Percentiles rank a stretch among this genome's conserved stretches.
phyloP scores from a whole-genome alignment of 2,113 vertebrate species.

The western clawed frog (Xenopus tropicalis) region DNA sequence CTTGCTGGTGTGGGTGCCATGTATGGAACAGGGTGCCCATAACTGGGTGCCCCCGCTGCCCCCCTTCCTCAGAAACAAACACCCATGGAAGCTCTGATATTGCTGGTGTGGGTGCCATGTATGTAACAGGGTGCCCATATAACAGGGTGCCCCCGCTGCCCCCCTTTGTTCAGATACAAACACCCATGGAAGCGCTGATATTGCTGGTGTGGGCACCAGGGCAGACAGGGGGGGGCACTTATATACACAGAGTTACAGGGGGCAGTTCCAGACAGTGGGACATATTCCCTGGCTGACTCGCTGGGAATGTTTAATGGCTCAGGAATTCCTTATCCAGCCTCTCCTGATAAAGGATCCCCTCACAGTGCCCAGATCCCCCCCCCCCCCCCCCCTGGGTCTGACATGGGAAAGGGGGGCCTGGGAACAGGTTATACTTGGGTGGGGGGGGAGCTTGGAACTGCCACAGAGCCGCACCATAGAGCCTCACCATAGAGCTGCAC shows the following conservation, averaged over 20 bases:
- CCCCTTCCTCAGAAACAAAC: too few relatives aligned
- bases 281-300: not conserved
- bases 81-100: too few relatives aligned
- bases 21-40: too few relatives aligned
- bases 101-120: not conserved
- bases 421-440: not conserved
- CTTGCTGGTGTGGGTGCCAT: too few relatives aligned
- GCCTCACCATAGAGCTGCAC: too few relatives aligned
- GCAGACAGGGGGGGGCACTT: not conserved
- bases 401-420: not conserved
- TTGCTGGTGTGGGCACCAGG: not conserved
- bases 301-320: not conserved
- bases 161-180: too few relatives aligned
- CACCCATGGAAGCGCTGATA: too few relatives aligned
- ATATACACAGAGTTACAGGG: not conserved
- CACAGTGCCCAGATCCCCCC: not conserved
- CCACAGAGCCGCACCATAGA: too few relatives aligned
- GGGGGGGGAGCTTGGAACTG: not conserved
- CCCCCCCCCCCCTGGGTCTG: not conserved
- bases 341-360: constrained; percentile 12
- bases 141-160: too few relatives aligned
- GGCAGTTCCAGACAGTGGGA: too few relatives aligned
- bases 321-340: constrained; percentile 27
- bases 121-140: not conserved
- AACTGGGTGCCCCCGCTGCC: too few relatives aligned